A percentile compares a stretch with the other conserved stretches of the same genome.
Conservation (phyloP, 2,888 invertebrate species). For the Liopterus haemorrhoidalis region DNA sequence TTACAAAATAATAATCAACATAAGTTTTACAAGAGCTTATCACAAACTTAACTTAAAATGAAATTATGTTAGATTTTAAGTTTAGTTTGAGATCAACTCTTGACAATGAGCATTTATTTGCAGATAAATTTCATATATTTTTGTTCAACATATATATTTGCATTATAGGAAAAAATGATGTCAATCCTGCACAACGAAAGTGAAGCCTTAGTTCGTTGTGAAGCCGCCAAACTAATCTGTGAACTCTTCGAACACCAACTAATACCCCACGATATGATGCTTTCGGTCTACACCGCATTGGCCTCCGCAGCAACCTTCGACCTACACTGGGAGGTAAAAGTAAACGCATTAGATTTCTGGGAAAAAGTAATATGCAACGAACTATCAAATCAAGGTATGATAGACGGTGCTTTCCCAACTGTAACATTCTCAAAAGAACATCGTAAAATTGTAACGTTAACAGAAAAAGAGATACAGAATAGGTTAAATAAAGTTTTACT, state of each 20-base stretch:
- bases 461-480: constrained; percentile 58
- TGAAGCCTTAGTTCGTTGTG: constrained; percentile 72
- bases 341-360: constrained; percentile 68
- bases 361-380: constrained; percentile 58
- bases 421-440: constrained; percentile 75
- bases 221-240: constrained; percentile 61
- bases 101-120: too few relatives aligned
- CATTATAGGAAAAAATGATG: constrained; percentile 49
- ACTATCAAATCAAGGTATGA: constrained; percentile 72
- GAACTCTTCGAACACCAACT: constrained; percentile 62
- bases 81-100: too few relatives aligned
- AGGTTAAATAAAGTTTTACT: constrained; percentile 61
- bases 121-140: too few relatives aligned
- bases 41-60: too few relatives aligned
- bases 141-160: too few relatives aligned
- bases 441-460: constrained; percentile 69
- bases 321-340: constrained; percentile 78
- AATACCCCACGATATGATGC: constrained; percentile 51
- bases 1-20: too few relatives aligned
- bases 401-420: constrained; percentile 71
- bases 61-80: too few relatives aligned
- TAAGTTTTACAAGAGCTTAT: too few relatives aligned
- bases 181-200: constrained; percentile 58
- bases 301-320: constrained; percentile 61
- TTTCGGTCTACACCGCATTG: constrained; percentile 58